Evolutionary conservation across 2,888 invertebrate species (phyloP), one percentile per base, ranked within the genome.

Genomic region (Lordiphosa fenestrarum): DNA sequence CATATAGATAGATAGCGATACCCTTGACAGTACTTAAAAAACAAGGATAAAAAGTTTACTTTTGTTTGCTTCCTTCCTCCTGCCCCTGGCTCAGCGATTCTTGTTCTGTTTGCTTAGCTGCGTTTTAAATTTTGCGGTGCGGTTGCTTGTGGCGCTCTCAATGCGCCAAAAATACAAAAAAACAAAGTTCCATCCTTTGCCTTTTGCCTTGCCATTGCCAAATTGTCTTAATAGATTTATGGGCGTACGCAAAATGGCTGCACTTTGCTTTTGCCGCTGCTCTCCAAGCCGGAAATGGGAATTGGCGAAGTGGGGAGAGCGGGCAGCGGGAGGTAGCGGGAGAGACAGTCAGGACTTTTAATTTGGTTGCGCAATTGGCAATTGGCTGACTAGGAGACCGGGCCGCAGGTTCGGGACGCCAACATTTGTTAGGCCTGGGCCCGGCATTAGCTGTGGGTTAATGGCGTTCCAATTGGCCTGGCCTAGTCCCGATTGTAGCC

Each of bases 21-120:
- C 77, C 85, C 77, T 82, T 77, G 85, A 71, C 85, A 84, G 77
- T 84, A 82, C 77, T 77, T 84, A 82, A 84, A 84, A 82, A 53
- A 53, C 53, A 50, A 61, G 40, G 52, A 35, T 41, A 55, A 53
- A 56, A 54, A 83, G 66, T 82, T 84, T 61, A 69, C 75, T 84
- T 77, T 82, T 77, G 77, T 78, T 77, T 77, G 83, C 59, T 53
- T 7, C 30, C 30, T 23, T 46, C 56, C 40, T 13, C 12, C 36
- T 47, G 35, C 41, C 49, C 33, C 33, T 25, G 25, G 25, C 41
- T 12, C 1, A 6, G 41, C 4, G 10, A 21, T 40, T n/a, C 9
- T 9, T 6, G 6, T 5, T 12, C n/a, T 65, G 62, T 76, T 72
- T 73, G 65, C 65, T 54, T 61, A 42, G 65, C 66, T 57, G 64